phyloP scores from a whole-genome alignment of 1,140 invertebrate species.

The Drosophila sturtevanti region DNA sequence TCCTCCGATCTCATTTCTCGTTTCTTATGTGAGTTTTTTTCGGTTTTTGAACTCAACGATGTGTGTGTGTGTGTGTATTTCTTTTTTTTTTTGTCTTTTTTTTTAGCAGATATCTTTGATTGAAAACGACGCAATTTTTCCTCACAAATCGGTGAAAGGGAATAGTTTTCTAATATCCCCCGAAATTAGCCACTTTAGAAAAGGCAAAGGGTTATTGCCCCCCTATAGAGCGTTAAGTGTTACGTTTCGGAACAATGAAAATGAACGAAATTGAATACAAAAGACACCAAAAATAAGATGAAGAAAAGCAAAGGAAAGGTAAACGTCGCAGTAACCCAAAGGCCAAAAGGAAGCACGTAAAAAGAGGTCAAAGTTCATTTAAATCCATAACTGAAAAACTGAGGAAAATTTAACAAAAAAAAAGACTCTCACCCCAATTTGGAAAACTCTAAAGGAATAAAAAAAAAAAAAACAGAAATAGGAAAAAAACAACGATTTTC shows the following conservation, averaged over 20 bases:
- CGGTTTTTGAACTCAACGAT: conserved; percentile 1
- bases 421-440: conserved; percentile 21
- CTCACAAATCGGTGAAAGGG: not conserved
- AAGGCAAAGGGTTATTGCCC: conserved; percentile 13
- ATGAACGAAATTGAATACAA: conserved; percentile 2
- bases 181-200: conserved; percentile 14
- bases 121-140: conserved; percentile 18
- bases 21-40: not conserved
- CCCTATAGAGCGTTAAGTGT: conserved; percentile 10
- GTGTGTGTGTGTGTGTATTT: not conserved
- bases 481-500: not conserved
- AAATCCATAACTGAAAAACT: conserved; percentile 42
- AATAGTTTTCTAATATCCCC: conserved; percentile 11
- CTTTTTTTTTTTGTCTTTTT: not conserved
- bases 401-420: conserved; percentile 40
- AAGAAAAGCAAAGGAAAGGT: conserved; percentile 35
- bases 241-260: conserved; percentile 24
- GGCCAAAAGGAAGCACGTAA: conserved; percentile 9
- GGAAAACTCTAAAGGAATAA: not conserved
- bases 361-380: conserved; percentile 48
- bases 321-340: conserved; percentile 51
- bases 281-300: conserved; percentile 14
- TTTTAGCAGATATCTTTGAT: conserved; percentile 6
- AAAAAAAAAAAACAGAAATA: conserved; percentile 7
- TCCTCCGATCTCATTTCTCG: not conserved